Percentiles rank a stretch among this genome's conserved stretches.
Conservation (phyloP, 1,140 invertebrate genomes). For the Pomacea maculata region DNA sequence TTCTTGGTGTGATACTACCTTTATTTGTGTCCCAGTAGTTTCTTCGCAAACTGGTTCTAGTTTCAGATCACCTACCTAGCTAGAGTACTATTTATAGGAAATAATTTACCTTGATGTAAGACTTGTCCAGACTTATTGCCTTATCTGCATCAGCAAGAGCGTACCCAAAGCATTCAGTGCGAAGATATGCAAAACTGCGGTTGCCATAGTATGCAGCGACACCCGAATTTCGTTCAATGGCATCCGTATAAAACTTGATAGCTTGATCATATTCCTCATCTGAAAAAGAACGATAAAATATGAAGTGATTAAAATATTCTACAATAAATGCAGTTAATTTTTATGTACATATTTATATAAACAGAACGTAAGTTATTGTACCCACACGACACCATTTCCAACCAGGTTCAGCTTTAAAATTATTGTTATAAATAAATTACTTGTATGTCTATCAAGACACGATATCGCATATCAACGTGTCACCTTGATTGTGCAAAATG, state of each 20-base stretch:
- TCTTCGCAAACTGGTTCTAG: too few relatives aligned
- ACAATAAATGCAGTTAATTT: not conserved
- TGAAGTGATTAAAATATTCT: not conserved
- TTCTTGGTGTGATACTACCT: too few relatives aligned
- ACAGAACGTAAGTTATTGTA: not conserved
- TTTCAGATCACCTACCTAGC: too few relatives aligned
- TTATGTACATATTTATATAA: not conserved
- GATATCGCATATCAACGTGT: too few relatives aligned
- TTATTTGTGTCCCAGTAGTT: too few relatives aligned
- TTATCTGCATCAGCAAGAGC: constrained; percentile 90
- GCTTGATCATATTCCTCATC: constrained; percentile 90
- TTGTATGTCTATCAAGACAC: too few relatives aligned
- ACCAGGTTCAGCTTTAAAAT: too few relatives aligned
- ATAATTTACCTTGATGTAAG: constrained; percentile 84
- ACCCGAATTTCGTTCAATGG: constrained; percentile 85
- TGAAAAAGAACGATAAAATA: constrained; percentile 68
- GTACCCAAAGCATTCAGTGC: constrained; percentile 92
- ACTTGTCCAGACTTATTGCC: constrained; percentile 88
- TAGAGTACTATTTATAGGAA: not conserved
- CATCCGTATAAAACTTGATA: constrained; percentile 89
- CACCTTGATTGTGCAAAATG: too few relatives aligned
- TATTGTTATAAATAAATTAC: too few relatives aligned
- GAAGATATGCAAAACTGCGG: constrained; percentile 93
- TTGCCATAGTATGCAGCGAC: constrained; percentile 83
- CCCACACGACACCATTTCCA: too few relatives aligned